These are phyloP conservation scores for Sphenopsis melanotis DNA, from an alignment of 2,797 vertebrate genomes.

Conservation along the genomic window DNA sequence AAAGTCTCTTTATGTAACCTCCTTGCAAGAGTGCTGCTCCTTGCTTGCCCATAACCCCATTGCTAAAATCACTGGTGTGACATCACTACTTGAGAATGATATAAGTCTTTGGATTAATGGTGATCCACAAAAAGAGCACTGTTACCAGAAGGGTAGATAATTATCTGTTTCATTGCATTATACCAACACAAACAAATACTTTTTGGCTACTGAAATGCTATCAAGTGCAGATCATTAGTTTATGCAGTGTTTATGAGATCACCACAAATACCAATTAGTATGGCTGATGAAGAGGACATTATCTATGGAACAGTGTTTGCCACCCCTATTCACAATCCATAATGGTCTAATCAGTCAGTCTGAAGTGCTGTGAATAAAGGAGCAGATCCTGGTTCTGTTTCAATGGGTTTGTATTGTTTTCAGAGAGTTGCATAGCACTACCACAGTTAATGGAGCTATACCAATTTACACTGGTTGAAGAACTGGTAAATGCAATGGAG, in stretches of 20 bases:
- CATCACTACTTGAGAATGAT: constrained; percentile 6
- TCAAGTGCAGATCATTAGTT: background rate
- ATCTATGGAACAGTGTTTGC: constrained; percentile 28
- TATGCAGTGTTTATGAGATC: constrained; percentile 21
- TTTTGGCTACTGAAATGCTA: constrained; percentile 18
- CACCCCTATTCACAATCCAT: constrained; percentile 18
- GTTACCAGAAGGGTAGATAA: background rate
- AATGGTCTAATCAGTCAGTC: constrained; percentile 42
- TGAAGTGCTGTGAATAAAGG: constrained; percentile 26
- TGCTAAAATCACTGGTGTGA: background rate
- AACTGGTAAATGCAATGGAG: background rate
- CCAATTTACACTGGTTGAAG: background rate
- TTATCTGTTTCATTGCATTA: background rate
- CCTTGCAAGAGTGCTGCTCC: background rate
- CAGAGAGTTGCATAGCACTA: background rate
- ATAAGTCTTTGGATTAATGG: background rate
- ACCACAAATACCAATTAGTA: constrained; percentile 50
- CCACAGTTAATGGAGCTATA: background rate
- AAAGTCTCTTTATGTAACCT: background rate
- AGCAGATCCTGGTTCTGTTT: constrained; percentile 46
- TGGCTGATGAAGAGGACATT: constrained; percentile 40
- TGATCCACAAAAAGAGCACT: background rate
- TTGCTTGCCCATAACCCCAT: background rate
- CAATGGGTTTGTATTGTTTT: constrained; percentile 9
- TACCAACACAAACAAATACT: constrained; percentile 11